Base-by-base conservation (phyloP, 2,797 vertebrate species). In the Micromesistius poutassou region DNA sequence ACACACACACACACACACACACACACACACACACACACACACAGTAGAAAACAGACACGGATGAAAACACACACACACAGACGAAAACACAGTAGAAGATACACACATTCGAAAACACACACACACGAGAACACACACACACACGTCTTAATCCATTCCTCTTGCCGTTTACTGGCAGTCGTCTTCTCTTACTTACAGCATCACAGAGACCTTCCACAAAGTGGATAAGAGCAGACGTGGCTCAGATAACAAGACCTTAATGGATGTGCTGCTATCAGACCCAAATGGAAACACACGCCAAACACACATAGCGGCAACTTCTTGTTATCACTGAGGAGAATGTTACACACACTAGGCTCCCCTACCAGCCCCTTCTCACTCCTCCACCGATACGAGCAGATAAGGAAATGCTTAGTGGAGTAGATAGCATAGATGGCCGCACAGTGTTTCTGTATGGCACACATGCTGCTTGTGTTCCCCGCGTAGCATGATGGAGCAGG, bases 171-270 rank as follows among this genome's bases (percentile, higher is more conserved):
- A 8, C 25, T 30, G 13, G 28, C 75, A 30, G 36, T 33, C 71
- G 1, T 10, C 9, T 12, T 42, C 31, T 75, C 71, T 75, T 42
- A 71, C 38, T 74, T 30, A 74, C 73, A 40, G 4, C n/a, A 30
- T 25, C 68, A 28, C 33, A 30, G 22, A 42, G 28, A 70, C 25
- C 42, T 55, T 25, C 4, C 74, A 73, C 38, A 22, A 16, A 74
- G 71, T 42, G 72, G 74, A 79, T 68, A 74, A 31, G 72, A 74
- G 25, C 72, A 25, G 79, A 46, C 35, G 68, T 42, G 42, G 75
- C 31, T 19, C 81, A 28, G 73, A 10, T 35, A 68, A 36, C 35
- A 77, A n/a, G 16, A 71, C 71, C 71, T 77, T 75, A 82, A 76
- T 66, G 75, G 62, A 30, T 75, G 35, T 3, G n/a, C 74, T 3